These are phyloP conservation scores for Uromys caudimaculatus DNA, from an alignment of 2,797 vertebrate species.

Conservation along the genomic window DNA sequence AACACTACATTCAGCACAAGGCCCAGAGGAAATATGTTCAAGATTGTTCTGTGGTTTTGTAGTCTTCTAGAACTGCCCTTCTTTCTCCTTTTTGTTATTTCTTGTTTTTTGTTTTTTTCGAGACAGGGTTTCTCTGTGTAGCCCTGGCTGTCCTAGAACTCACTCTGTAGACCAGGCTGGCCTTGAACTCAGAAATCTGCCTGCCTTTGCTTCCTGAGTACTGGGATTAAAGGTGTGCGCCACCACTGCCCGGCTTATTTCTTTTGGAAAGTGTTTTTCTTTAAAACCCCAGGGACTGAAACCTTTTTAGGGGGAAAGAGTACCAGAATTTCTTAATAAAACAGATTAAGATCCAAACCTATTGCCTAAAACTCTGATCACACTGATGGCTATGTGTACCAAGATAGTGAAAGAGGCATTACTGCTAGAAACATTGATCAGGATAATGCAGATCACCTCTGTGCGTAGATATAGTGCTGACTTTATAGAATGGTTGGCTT, in stretches of 20 bases:
- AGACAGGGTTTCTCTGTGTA: no score
- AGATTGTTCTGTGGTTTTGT: not conserved
- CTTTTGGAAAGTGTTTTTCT: not conserved
- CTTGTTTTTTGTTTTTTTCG: no score
- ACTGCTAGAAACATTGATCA: not conserved
- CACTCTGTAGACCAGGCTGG: no score
- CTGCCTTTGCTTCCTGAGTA: no score
- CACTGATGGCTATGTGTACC: accelerated
- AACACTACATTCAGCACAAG: not conserved
- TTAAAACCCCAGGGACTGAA: not conserved
- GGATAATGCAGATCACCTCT: not conserved
- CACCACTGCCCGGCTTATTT: no score
- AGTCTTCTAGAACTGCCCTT: not conserved
- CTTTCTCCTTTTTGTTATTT: not conserved
- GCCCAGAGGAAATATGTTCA: not conserved
- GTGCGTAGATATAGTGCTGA: not conserved
- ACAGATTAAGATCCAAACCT: not conserved
- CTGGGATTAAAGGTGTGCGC: no score
- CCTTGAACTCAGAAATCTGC: no score
- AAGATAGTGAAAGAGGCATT: not conserved
- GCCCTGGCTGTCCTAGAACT: no score
- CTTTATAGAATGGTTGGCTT: not conserved
- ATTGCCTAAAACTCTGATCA: not conserved
- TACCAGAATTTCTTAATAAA: not conserved
- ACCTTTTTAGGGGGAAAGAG: not conserved